A percentile compares a stretch with the other conserved stretches of the same genome.
Conservation (phyloP, 2,797 vertebrate genomes). For the Columba guinea region DNA sequence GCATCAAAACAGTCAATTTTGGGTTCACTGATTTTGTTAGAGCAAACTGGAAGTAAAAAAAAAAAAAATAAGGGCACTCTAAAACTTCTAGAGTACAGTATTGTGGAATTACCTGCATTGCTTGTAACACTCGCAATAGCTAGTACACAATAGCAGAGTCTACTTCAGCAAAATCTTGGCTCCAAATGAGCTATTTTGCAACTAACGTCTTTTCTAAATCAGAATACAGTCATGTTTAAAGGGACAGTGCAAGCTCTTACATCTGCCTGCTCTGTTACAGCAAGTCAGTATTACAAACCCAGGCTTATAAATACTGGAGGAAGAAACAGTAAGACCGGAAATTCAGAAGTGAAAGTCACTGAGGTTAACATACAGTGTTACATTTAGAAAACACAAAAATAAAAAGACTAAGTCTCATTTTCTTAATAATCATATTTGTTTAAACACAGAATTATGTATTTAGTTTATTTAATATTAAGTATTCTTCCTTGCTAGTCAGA, state of each 20-base stretch:
- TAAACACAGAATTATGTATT: background rate
- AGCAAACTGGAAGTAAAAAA: background rate
- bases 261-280: background rate
- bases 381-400: background rate
- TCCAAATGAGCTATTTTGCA: background rate
- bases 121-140: background rate
- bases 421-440: background rate
- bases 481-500: background rate
- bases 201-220: background rate
- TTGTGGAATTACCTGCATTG: background rate
- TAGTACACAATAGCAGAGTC: background rate
- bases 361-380: background rate
- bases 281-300: background rate
- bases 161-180: background rate
- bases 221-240: background rate
- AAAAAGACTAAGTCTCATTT: background rate
- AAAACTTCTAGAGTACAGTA: background rate
- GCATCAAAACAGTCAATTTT: background rate
- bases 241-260: background rate
- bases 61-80: background rate
- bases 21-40: background rate
- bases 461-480: background rate
- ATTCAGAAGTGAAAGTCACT: background rate
- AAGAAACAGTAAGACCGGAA: background rate
- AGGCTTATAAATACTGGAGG: accelerated